Evolutionary conservation across 2,888 invertebrate species (phyloP).

Genomic region (Rhyacophila evoluta): DNA sequence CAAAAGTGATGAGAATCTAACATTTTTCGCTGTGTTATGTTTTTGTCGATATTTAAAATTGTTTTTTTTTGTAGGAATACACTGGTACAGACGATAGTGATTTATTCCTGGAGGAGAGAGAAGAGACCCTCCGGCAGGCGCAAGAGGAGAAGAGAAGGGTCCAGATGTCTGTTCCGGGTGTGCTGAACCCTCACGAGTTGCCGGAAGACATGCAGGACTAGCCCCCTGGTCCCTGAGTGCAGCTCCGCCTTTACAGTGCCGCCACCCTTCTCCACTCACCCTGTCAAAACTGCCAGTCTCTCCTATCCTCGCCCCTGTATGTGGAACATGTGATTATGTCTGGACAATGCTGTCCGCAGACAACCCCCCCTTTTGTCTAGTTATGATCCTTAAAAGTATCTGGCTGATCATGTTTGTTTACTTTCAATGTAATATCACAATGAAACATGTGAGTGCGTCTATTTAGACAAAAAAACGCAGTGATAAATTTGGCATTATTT

Average conservation of each 20-base stretch:
- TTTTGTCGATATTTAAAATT: too few relatives aligned
- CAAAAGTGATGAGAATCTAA: too few relatives aligned
- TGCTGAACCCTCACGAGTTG: conserved; percentile 94
- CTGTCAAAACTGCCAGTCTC: neutral
- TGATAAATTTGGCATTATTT: neutral
- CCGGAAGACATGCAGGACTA: conserved; percentile 96
- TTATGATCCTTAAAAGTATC: neutral
- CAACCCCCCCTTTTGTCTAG: neutral
- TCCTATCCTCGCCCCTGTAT: neutral
- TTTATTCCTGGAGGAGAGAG: conserved; percentile 96
- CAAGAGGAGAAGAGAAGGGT: conserved; percentile 94
- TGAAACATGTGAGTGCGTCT: neutral
- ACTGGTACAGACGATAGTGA: conserved; percentile 99
- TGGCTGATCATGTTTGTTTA: neutral
- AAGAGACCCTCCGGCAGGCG: conserved; percentile 87
- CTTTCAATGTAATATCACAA: neutral
- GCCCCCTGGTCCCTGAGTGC: neutral
- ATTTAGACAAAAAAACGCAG: neutral
- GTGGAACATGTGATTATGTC: too few relatives aligned
- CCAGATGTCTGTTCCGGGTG: conserved; percentile 95
- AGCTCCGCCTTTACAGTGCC: conserved; percentile 1
- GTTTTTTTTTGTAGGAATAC: conserved; percentile 84
- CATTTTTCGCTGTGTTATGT: too few relatives aligned
- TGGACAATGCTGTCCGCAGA: neutral
- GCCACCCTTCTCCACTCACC: neutral